Evolutionary conservation across 2,888 invertebrate species (phyloP).

Genomic region (Cheilosia variabilis): DNA sequence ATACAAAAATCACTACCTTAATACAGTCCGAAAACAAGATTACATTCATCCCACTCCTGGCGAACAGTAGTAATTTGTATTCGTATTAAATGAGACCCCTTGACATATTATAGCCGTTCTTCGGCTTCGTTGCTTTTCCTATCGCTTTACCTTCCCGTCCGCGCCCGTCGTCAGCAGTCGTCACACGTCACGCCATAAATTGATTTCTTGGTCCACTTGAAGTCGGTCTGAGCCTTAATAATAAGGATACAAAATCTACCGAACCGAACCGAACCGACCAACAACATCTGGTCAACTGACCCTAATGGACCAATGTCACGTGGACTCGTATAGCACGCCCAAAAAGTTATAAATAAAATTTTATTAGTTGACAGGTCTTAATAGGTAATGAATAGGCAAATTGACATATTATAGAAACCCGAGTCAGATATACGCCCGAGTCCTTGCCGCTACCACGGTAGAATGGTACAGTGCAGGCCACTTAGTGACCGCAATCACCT

Average conservation of each 20-base stretch:
- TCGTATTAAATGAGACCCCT: too few relatives aligned
- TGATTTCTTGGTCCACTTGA: too few relatives aligned
- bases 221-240: background rate
- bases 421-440: background rate
- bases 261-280: slow-evolving; percentile 4
- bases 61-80: too few relatives aligned
- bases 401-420: slow-evolving; percentile 29
- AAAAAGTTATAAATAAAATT: slow-evolving; percentile 56
- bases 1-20: too few relatives aligned
- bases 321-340: background rate
- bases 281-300: slow-evolving; percentile 10
- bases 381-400: slow-evolving; percentile 44
- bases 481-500: slow-evolving; percentile 43
- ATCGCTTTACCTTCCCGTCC: too few relatives aligned
- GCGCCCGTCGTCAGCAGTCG: too few relatives aligned
- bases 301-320: slow-evolving; percentile 19
- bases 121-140: too few relatives aligned
- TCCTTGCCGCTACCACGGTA: background rate
- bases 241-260: background rate
- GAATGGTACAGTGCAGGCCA: background rate
- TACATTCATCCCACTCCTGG: too few relatives aligned
- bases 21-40: too few relatives aligned
- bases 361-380: slow-evolving; percentile 61
- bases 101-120: too few relatives aligned
- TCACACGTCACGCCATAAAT: too few relatives aligned